Conservation (phyloP, 2,888 invertebrate species). For the Heliconius cydno region DNA sequence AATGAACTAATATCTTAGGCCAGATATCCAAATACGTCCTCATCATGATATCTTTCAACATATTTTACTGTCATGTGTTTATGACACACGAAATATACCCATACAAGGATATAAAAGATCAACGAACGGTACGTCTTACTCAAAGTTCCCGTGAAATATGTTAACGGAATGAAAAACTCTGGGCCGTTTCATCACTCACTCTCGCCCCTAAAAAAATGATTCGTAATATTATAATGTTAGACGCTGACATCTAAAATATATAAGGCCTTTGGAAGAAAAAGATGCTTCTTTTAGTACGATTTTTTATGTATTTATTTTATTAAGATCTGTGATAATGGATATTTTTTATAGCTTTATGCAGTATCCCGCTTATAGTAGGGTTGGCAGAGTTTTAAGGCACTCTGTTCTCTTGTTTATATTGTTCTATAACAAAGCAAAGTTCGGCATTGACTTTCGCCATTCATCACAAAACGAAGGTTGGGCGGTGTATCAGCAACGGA, state of each 20-base stretch:
- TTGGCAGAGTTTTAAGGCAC: not conserved
- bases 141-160: slow-evolving; percentile 20
- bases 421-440: no score
- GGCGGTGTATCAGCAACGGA: no score
- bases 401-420: not conserved
- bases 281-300: not conserved
- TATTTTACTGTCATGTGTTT: slow-evolving; percentile 23
- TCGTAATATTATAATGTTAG: slow-evolving; percentile 11
- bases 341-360: not conserved
- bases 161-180: slow-evolving; percentile 15
- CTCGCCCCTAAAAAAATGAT: not conserved
- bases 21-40: not conserved
- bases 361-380: not conserved
- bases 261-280: not conserved
- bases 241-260: slow-evolving; percentile 15
- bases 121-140: slow-evolving; percentile 16
- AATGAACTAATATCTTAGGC: not conserved
- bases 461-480: no score
- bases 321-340: not conserved
- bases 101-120: slow-evolving; percentile 25
- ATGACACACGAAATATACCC: slow-evolving; percentile 18
- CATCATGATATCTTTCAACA: slow-evolving; percentile 22
- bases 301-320: not conserved
- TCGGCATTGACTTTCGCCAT: no score
- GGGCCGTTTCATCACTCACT: slow-evolving; percentile 22